Percentiles rank a stretch among this genome's conserved stretches.
These are phyloP conservation scores for Limulus polyphemus DNA, from an alignment of 2,888 invertebrate genomes.

Conservation along the genomic window DNA sequence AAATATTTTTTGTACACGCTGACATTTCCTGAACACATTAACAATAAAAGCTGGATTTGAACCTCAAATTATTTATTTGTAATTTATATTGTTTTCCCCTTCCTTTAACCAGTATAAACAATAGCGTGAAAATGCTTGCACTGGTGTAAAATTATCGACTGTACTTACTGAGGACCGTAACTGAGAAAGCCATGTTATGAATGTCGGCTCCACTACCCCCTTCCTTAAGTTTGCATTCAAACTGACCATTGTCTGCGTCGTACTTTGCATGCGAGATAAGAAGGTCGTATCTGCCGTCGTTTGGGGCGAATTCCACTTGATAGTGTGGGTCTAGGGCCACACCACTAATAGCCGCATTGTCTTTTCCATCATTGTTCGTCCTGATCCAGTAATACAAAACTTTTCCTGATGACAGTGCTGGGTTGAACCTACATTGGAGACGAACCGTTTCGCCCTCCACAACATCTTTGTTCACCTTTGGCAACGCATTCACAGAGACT, in stretches of 20 bases:
- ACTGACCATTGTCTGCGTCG: slow-evolving; percentile 77
- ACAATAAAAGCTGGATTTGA: too few species aligned
- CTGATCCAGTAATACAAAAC: slow-evolving; percentile 25
- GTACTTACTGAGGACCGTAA: slow-evolving; percentile 51
- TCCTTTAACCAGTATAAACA: too few species aligned
- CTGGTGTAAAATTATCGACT: neutral
- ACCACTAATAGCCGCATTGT: slow-evolving; percentile 76
- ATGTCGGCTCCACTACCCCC: slow-evolving; percentile 49
- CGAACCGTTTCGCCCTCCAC: slow-evolving; percentile 24
- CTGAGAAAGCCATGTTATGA: slow-evolving; percentile 29
- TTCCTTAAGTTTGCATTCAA: slow-evolving; percentile 63
- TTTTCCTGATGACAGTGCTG: slow-evolving; percentile 18
- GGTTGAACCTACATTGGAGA: slow-evolving; percentile 24
- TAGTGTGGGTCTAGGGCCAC: slow-evolving; percentile 71
- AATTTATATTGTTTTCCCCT: too few species aligned
- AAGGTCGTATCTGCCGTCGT: slow-evolving; percentile 73
- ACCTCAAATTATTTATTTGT: too few species aligned
- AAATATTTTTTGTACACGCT: too few species aligned
- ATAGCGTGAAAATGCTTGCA: too few species aligned
- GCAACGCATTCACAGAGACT: slow-evolving; percentile 13
- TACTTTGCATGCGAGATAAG: slow-evolving; percentile 78
- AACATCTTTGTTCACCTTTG: slow-evolving; percentile 21
- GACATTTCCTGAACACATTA: too few species aligned
- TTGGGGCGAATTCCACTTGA: slow-evolving; percentile 64
- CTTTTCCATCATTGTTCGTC: slow-evolving; percentile 50